Conservation (phyloP, 2,888 invertebrate species). For the Volucella zonaria region DNA sequence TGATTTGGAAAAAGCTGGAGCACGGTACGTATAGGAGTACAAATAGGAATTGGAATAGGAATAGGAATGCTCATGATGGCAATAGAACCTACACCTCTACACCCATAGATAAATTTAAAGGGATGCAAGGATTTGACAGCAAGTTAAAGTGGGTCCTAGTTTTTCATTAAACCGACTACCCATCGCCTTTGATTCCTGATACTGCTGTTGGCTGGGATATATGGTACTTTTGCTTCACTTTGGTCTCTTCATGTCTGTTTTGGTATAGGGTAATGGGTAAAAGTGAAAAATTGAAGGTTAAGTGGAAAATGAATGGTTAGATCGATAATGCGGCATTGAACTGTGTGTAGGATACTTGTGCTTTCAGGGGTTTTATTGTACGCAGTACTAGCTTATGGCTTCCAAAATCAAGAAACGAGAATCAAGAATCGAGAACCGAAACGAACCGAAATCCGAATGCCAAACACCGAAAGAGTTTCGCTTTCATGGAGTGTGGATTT, state of each 20-base stretch:
- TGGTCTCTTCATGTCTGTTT: not conserved
- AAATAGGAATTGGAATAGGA: not conserved
- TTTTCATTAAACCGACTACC: slow-evolving; percentile 26
- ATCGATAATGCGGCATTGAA: slow-evolving; percentile 67
- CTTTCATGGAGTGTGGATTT: slow-evolving; percentile 34
- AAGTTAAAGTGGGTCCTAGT: slow-evolving; percentile 57
- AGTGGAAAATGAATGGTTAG: slow-evolving; percentile 69
- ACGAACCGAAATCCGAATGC: too few species aligned
- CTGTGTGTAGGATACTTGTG: slow-evolving; percentile 13
- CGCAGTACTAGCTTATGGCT: not conserved
- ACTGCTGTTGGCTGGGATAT: not conserved
- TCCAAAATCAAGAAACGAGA: too few species aligned
- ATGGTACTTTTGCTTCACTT: not conserved
- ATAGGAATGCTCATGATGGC: not conserved
- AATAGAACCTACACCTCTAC: slow-evolving; percentile 40
- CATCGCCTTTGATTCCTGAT: too few species aligned
- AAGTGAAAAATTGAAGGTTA: slow-evolving; percentile 69
- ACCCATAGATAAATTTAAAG: slow-evolving; percentile 48
- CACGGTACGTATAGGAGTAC: not conserved
- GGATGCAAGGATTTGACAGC: slow-evolving; percentile 53
- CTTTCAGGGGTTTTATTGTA: slow-evolving; percentile 15
- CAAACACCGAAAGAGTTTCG: not conserved
- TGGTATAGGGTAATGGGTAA: not conserved
- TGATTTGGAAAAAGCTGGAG: slow-evolving; percentile 48
- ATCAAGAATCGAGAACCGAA: too few species aligned